A percentile compares a stretch with the other conserved stretches of the same genome.
Evolutionary conservation across 2,888 invertebrate genomes (phyloP).

Genomic region (Synanthedon vespiformis): DNA sequence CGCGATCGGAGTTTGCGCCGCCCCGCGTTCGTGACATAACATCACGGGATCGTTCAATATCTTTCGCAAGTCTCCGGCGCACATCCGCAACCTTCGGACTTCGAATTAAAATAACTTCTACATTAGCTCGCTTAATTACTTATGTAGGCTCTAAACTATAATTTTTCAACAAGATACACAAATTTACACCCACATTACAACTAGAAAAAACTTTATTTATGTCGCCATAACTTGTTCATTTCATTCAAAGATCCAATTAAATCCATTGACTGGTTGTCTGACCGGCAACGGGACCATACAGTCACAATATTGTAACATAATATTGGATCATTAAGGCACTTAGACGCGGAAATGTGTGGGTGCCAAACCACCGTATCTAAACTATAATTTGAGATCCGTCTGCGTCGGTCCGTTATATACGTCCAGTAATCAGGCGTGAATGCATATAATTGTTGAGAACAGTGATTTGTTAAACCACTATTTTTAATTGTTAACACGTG

Average conservation of each 20-base stretch:
- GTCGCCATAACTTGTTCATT: slow-evolving; percentile 25
- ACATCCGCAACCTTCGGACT: slow-evolving; percentile 45
- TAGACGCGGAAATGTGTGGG: slow-evolving; percentile 67
- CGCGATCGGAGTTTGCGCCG: slow-evolving; percentile 50
- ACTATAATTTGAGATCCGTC: slow-evolving; percentile 65
- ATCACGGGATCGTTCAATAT: slow-evolving; percentile 59
- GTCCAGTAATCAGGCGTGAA: slow-evolving; percentile 48
- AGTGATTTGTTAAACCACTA: slow-evolving; percentile 54
- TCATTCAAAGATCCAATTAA: slow-evolving; percentile 43
- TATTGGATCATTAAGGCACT: slow-evolving; percentile 60
- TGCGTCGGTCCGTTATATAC: slow-evolving; percentile 41
- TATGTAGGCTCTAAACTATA: slow-evolving; percentile 5
- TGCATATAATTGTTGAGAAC: slow-evolving; percentile 49
- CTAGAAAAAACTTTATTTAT: slow-evolving; percentile 32
- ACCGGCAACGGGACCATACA: slow-evolving; percentile 33
- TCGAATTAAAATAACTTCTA: slow-evolving; percentile 13
- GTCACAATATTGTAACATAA: slow-evolving; percentile 60
- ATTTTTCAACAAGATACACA: slow-evolving; percentile 13
- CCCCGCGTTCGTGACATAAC: slow-evolving; percentile 58
- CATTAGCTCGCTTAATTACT: slow-evolving; percentile 2
- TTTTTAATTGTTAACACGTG: slow-evolving; percentile 64
- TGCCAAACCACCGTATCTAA: slow-evolving; percentile 66
- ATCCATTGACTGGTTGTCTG: slow-evolving; percentile 37
- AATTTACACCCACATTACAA: slow-evolving; percentile 23
- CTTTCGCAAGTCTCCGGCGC: slow-evolving; percentile 45